Evolutionary conservation across 2,797 vertebrate species (phyloP).

Genomic region (Geotrypetes seraphini): DNA sequence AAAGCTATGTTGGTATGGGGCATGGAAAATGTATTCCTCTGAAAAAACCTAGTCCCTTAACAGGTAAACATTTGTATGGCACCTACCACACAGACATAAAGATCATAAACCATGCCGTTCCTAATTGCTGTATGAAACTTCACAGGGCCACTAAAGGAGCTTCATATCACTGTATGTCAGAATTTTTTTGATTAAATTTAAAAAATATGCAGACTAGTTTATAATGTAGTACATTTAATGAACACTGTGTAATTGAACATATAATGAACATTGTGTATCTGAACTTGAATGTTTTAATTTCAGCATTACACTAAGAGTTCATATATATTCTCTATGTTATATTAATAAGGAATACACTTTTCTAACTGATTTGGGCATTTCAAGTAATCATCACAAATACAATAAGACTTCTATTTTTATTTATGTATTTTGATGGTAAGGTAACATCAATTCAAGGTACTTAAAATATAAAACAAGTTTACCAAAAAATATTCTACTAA

Average conservation of each 20-base stretch:
- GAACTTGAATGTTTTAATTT: not conserved
- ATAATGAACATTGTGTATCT: conserved; percentile 12
- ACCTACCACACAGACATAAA: too few species aligned
- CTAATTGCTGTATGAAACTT: too few species aligned
- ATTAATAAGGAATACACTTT: conserved; percentile 15
- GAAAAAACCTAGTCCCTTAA: too few species aligned
- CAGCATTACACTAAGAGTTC: not conserved
- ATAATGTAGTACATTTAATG: conserved; percentile 6
- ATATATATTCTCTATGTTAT: not conserved
- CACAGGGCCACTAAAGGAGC: too few species aligned
- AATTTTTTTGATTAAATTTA: conserved; percentile 20
- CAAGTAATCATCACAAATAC: conserved; percentile 8
- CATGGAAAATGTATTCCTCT: too few species aligned
- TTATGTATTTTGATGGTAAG: conserved; percentile 15
- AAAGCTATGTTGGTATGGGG: too few species aligned
- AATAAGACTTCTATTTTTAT: conserved; percentile 5
- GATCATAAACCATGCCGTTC: too few species aligned
- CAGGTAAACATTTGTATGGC: too few species aligned
- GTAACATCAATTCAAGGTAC: conserved; percentile 1
- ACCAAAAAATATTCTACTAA: conserved; percentile 6
- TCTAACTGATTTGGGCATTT: conserved; percentile 12
- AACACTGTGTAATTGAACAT: not conserved
- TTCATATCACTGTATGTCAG: too few species aligned
- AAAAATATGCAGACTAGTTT: conserved; percentile 1
- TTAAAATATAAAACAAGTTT: conserved; percentile 38